phyloP scores from a whole-genome alignment of 2,888 invertebrate genomes.

The Platypus cylindrus region DNA sequence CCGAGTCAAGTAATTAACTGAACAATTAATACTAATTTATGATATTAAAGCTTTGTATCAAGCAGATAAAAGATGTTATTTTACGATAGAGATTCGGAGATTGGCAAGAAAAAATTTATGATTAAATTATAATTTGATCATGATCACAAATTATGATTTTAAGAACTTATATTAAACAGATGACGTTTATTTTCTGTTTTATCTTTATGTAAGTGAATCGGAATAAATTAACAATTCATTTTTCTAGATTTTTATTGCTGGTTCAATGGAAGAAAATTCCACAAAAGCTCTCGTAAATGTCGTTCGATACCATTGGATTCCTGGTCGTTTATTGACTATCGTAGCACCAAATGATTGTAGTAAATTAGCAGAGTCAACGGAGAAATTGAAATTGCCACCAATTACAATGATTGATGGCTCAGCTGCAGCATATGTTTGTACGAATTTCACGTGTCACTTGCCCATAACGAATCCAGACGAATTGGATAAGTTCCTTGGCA shows the following conservation, averaged over 20 bases:
- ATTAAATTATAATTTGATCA: too few species aligned
- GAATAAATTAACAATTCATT: too few species aligned
- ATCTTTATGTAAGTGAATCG: too few species aligned
- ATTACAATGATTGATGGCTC: slow-evolving; percentile 47
- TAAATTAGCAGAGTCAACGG: slow-evolving; percentile 30
- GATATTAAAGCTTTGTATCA: too few species aligned
- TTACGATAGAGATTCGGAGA: too few species aligned
- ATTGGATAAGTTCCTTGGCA: slow-evolving; percentile 51
- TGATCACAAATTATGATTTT: too few species aligned
- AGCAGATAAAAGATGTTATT: too few species aligned
- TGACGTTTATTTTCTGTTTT: too few species aligned
- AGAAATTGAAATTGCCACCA: slow-evolving; percentile 35
- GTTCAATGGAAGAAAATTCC: slow-evolving; percentile 48
- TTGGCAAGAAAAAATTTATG: too few species aligned
- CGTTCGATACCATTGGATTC: slow-evolving; percentile 51
- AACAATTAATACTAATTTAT: too few species aligned
- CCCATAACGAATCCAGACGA: slow-evolving; percentile 58
- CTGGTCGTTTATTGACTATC: slow-evolving; percentile 56
- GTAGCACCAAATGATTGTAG: slow-evolving; percentile 47
- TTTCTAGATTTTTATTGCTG: slow-evolving; percentile 53
- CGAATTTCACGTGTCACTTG: slow-evolving; percentile 59
- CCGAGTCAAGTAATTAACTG: slow-evolving; percentile 63
- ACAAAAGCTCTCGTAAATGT: slow-evolving; percentile 53
- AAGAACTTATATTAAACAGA: too few species aligned
- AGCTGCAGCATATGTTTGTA: slow-evolving; percentile 68